phyloP scores from a whole-genome alignment of 2,113 vertebrate genomes.

The Mastomys natalensis region DNA sequence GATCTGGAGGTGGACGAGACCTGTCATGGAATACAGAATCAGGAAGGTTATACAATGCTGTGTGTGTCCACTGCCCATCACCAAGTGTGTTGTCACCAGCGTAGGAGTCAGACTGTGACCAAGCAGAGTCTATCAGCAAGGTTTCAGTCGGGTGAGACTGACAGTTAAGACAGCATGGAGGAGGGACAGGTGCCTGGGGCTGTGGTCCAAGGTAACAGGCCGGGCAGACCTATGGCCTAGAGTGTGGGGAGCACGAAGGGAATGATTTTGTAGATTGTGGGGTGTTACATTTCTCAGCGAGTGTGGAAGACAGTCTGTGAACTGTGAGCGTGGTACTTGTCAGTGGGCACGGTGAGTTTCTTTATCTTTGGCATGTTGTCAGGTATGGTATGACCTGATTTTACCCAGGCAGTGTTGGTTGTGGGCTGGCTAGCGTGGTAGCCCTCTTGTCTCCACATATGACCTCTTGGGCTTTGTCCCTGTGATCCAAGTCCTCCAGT shows the following conservation, averaged over 20 bases:
- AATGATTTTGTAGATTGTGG: not conserved
- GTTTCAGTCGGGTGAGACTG: not conserved
- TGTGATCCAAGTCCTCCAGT: not conserved
- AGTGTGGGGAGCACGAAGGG: not conserved
- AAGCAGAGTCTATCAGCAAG: not conserved
- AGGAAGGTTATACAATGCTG: not conserved
- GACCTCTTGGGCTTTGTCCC: not conserved
- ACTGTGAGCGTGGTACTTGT: not conserved
- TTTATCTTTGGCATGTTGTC: not conserved
- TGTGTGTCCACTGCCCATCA: not conserved
- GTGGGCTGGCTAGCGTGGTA: not conserved
- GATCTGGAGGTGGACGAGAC: not conserved
- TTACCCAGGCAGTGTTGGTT: not conserved
- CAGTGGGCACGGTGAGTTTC: not conserved
- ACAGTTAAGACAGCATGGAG: not conserved
- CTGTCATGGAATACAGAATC: not conserved
- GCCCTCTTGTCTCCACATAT: not conserved
- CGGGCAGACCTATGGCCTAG: not conserved
- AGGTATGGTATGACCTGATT: not conserved
- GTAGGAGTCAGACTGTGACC: not conserved
- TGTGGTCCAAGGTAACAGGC: too few relatives aligned
- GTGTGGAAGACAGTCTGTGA: not conserved
- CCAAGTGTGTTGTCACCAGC: too few relatives aligned
- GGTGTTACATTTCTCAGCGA: not conserved
- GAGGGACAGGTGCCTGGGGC: not conserved